Evolutionary conservation across 1,140 invertebrate species (phyloP).

Genomic region (Drosophila hydei): DNA sequence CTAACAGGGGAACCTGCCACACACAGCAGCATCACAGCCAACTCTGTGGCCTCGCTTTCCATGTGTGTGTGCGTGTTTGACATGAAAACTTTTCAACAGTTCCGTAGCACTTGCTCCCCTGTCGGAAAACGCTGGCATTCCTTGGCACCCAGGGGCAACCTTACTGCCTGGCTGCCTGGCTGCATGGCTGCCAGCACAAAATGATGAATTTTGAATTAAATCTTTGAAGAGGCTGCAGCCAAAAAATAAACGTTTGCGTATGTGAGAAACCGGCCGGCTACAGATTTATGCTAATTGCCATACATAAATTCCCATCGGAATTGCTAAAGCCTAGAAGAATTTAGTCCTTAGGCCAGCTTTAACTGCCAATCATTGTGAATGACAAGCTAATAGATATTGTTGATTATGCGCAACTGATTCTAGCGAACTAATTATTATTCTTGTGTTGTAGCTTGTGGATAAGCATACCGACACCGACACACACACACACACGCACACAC

Average conservation of each 20-base stretch:
- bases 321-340: neutral
- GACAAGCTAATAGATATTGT: slow-evolving; percentile 11
- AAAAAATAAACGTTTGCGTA: slow-evolving; percentile 1
- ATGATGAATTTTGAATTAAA: slow-evolving; percentile 44
- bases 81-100: slow-evolving; percentile 28
- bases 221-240: slow-evolving; percentile 3
- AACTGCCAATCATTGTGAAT: slow-evolving; percentile 9
- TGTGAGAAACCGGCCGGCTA: neutral
- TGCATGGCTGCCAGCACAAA: slow-evolving; percentile 2
- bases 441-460: neutral
- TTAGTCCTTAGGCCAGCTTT: neutral
- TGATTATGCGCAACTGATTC: slow-evolving; percentile 6
- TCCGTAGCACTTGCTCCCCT: slow-evolving; percentile 1
- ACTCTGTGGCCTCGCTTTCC: slow-evolving; percentile 2
- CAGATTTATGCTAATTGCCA: slow-evolving; percentile 34
- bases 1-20: slow-evolving; percentile 4
- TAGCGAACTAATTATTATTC: slow-evolving; percentile 35
- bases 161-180: neutral
- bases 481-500: neutral
- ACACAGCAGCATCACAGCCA: slow-evolving; percentile 2
- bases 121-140: slow-evolving; percentile 12
- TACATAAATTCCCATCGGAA: slow-evolving; percentile 3
- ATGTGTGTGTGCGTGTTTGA: slow-evolving; percentile 26
- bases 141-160: slow-evolving; percentile 2
- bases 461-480: slow-evolving; percentile 1